phyloP scores from a whole-genome alignment of 1,140 invertebrate genomes.

The Lysiphlebus fabarum region DNA sequence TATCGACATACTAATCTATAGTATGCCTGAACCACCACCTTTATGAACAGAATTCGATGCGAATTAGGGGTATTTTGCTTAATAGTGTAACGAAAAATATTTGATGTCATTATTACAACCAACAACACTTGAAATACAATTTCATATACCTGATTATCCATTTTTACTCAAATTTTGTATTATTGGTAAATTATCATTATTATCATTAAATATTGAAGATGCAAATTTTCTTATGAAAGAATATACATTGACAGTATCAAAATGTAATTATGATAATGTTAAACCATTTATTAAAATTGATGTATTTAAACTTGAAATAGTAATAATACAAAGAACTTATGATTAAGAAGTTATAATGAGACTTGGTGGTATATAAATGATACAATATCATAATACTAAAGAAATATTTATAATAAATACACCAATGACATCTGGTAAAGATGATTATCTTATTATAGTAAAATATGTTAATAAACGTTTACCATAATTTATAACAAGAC shows the following conservation, averaged over 20 bases:
- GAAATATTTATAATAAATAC: slow-evolving; percentile 67
- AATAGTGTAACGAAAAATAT: no score
- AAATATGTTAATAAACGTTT: slow-evolving; percentile 73
- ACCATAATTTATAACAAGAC: slow-evolving; percentile 78
- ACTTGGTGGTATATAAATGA: slow-evolving; percentile 68
- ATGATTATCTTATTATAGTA: slow-evolving; percentile 67
- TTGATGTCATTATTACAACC: slow-evolving; percentile 77
- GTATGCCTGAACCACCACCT: no score
- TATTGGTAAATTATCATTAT: slow-evolving; percentile 59
- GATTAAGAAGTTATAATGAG: slow-evolving; percentile 67
- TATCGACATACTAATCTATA: no score
- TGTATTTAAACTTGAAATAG: slow-evolving; percentile 63
- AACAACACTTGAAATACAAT: slow-evolving; percentile 72
- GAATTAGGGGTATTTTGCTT: background rate
- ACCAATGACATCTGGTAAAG: slow-evolving; percentile 56
- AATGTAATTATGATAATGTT: slow-evolving; percentile 30
- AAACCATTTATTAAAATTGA: slow-evolving; percentile 52
- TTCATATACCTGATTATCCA: slow-evolving; percentile 85
- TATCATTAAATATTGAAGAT: slow-evolving; percentile 60
- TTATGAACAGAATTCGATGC: no score
- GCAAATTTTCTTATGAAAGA: slow-evolving; percentile 74
- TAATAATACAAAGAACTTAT: slow-evolving; percentile 71
- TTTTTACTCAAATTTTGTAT: slow-evolving; percentile 79
- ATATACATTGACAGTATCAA: slow-evolving; percentile 48
- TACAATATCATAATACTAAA: slow-evolving; percentile 56